These are phyloP conservation scores for Cantharis rustica DNA, from an alignment of 2,888 invertebrate species.

Conservation along the genomic window DNA sequence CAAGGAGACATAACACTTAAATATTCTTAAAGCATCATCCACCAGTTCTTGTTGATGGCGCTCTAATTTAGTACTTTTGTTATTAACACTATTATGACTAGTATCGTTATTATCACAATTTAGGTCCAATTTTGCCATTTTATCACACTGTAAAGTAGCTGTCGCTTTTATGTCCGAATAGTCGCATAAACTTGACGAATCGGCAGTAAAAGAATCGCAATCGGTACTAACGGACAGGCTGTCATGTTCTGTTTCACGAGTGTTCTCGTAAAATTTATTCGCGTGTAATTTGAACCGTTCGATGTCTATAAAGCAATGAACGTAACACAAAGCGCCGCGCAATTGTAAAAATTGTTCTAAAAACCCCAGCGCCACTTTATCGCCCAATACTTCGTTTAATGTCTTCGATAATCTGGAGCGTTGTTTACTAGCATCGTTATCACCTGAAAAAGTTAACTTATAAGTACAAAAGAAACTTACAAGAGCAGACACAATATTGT, in stretches of 20 bases:
- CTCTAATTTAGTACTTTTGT: background rate
- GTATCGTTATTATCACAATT: constrained; percentile 49
- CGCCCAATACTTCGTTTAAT: constrained; percentile 74
- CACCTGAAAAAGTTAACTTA: constrained; percentile 42
- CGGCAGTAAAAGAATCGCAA: constrained; percentile 54
- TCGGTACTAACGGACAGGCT: constrained; percentile 56
- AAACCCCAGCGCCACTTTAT: constrained; percentile 80
- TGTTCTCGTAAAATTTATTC: constrained; percentile 24
- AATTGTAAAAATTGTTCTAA: constrained; percentile 86
- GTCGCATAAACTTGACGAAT: constrained; percentile 52
- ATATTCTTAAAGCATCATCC: constrained; percentile 72
- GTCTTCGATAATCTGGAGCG: constrained; percentile 73
- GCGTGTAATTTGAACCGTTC: constrained; percentile 66
- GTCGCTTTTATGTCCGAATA: constrained; percentile 39
- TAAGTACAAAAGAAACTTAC: background rate
- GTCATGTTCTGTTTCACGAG: constrained; percentile 49
- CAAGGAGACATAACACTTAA: constrained; percentile 76
- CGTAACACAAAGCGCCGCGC: constrained; percentile 66
- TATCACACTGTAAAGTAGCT: constrained; percentile 16
- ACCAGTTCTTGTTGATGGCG: constrained; percentile 46
- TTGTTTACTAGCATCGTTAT: constrained; percentile 41
- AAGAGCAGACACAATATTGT: background rate
- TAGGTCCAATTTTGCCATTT: constrained; percentile 32
- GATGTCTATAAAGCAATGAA: constrained; percentile 79
- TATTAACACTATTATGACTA: constrained; percentile 39